Evolutionary conservation across 1,140 invertebrate species (phyloP), one percentile per base, ranked within the genome.

Genomic region (Ceratina calcarata): DNA sequence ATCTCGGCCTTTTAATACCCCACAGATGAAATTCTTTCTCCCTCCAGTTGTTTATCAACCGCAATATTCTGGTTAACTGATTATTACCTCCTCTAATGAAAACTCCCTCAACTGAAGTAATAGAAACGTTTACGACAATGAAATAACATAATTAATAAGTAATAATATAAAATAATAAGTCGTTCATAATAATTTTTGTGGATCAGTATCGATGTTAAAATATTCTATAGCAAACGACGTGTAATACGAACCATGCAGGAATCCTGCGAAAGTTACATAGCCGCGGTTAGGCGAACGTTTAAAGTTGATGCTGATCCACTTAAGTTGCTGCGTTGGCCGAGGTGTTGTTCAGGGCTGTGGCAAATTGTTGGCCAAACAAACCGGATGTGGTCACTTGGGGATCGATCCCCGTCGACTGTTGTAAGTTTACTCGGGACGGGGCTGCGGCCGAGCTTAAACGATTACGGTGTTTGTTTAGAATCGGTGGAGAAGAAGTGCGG

Each of bases 401-500:
- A 61, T 61, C 15, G 13, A 72, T 58, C 20, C 37, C 55, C 55
- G 55, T 18, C 4, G 7, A 12, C 10, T 61, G 10, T 0, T 12
- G 6, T 16, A 20, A 65, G 45, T 65, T 65, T 74, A 20, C 12
- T 8, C 16, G 55, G 3, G 45, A n/a, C 6, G 45, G 6, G 7
- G 16, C 18, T 37, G 27, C 27, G 8, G 16, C 27, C 16, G 1
- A 1, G 3, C 3, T 80, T 13, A 57, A 55, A 13, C 55, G 24
- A 22, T 3, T 7, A 4, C 27, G 20, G 0, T 69, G 32, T 64
- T 15, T 81, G 74, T 70, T 78, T 68, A 98, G 97, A 96, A 90
- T 95, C 94, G 68, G 97, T 97, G 0, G 95, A 94, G 83, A 95
- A 96, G 83, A 94, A 93, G 37, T 98, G 98, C 87, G 95, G 94